Evolutionary conservation across 1,140 invertebrate genomes (phyloP).

Genomic region (Potamilus streckersoni): DNA sequence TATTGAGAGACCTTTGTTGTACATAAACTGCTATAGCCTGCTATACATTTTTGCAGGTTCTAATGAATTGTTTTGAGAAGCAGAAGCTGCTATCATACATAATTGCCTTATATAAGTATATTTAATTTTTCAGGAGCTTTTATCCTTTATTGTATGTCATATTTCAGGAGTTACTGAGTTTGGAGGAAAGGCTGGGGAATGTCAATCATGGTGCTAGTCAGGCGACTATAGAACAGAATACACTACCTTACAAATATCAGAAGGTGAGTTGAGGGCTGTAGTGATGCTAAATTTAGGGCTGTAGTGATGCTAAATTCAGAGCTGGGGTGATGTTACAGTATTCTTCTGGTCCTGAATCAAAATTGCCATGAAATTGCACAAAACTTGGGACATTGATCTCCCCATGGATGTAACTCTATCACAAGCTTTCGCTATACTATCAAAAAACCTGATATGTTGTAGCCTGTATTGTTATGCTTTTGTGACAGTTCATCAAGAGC

Average conservation of each 20-base stretch:
- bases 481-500: too few species aligned
- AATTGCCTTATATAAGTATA: not conserved
- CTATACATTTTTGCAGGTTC: not conserved
- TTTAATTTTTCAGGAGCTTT: not conserved
- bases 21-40: not conserved
- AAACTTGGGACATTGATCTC: too few species aligned
- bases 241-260: conserved; percentile 88
- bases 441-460: too few species aligned
- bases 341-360: too few species aligned
- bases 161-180: conserved; percentile 48
- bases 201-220: conserved; percentile 78
- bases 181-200: conserved; percentile 73
- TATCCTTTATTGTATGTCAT: conserved; percentile 13
- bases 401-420: too few species aligned
- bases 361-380: too few species aligned
- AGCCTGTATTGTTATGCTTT: too few species aligned
- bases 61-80: conserved; percentile 8
- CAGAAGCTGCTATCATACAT: conserved; percentile 2
- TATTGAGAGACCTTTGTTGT: not conserved
- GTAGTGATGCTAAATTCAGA: too few species aligned
- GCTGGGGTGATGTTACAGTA: too few species aligned
- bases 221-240: conserved; percentile 84
- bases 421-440: too few species aligned
- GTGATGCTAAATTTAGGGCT: too few species aligned
- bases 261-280: conserved; percentile 67